Evolutionary conservation across 2,888 invertebrate species (phyloP), one percentile per base, ranked within the genome.

Genomic region (Blomia tropicalis): DNA sequence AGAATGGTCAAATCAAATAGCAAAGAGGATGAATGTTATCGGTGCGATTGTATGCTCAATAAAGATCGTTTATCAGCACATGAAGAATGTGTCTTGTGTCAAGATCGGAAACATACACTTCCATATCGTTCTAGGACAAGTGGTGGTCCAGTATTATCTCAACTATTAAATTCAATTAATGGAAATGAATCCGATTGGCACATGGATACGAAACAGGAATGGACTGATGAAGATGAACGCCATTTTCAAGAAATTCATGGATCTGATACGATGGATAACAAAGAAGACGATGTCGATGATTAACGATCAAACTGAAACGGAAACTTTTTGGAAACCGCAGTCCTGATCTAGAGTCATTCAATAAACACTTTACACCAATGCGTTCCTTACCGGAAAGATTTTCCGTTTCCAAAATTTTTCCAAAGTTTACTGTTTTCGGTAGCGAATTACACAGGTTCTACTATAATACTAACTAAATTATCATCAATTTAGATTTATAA

Each of bases 1-100:
- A 47, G 19, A 11, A 11, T 47, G 7, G 22, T 29, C 11, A 27
- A 11, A 11, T n/a, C 14, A 7, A 19, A 27, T 19, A 11, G 22
- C 11, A 11, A 7, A 11, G n/a, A 5, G 14, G n/a, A 54, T 5
- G 25, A 27, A 19, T 61, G 62, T 23, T 32, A 43, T 14, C n/a
- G 54, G 7, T 61, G 62, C 27, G 62, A 61, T 29, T 61, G 62
- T n/a, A 41, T 54, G 23, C 36, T 61, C n/a, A 27, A 22, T 5
- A 30, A 54, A n/a, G 62, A 61, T 31, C 54, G 32, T 2, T 7
- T 61, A 41, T 31, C 19, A 3, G 32, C 56, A 23, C 25, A 30
- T 3, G 4, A 25, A 1, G 56, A 61, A 27, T 61, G 62, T 30
- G 19, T 29, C 5, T 44, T 27, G 1, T 59, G 60, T 30, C 44